Base-by-base conservation (phyloP, 2,113 vertebrate genomes). In the Coregonus clupeaformis region DNA sequence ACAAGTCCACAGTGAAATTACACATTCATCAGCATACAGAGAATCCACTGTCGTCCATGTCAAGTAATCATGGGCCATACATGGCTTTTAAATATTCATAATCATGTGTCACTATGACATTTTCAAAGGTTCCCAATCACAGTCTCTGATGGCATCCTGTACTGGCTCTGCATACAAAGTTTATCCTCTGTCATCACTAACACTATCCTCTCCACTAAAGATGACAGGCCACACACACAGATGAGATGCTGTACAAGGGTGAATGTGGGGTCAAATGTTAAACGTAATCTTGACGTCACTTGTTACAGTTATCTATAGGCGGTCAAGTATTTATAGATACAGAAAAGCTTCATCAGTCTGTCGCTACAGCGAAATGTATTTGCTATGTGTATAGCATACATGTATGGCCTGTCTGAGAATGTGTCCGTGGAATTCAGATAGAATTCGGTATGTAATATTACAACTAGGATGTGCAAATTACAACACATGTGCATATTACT, bases 61-160 rank as follows among this genome's bases (percentile, higher is more conserved):
- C 69, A 86, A 91, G 84, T 88, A 91, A 90, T 91, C 91, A 90
- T 83, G 77, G 72, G 57, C 87, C 80, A 75, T 82, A 84, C 84
- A 87, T 87, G 85, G 85, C 73, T 85, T 85, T 91, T 93, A 89
- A 92, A 92, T 90, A 92, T 93, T 92, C 90, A 91, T 89, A 91
- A 92, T 92, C 89, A 88, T 92, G 86, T 88, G 90, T 92, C 88
- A 88, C 87, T 88, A 85, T 92, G 91, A 92, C 91, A 91, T 93
- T 92, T 93, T 90, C 85, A 91, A 92, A 93, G 91, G 91, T 92
- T 92, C 81, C 88, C 89, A 89, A 85, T 90, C 89, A 90, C 78
- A 81, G 79, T 87, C 87, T 87, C 85, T 88, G 90, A 91, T 90
- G 91, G 87, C 85, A 84, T 82, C 79, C 86, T 85, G 85, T 42